Base-by-base conservation (phyloP, 2,113 vertebrate genomes). In the Hippolais icterina region DNA sequence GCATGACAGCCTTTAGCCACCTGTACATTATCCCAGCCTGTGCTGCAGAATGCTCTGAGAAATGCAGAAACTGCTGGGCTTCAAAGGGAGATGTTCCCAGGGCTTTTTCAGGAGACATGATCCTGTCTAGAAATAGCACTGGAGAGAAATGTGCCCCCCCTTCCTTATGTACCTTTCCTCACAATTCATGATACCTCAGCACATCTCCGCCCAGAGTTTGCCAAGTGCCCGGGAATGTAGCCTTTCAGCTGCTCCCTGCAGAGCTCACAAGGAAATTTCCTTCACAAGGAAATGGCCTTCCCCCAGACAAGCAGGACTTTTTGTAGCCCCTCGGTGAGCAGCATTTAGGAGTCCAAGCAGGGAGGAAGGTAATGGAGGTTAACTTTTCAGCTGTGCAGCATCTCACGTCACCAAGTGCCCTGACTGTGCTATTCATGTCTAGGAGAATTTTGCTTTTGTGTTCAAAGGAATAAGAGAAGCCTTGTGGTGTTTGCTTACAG, bases 1-100 rank as follows among this genome's bases (percentile, higher is more conserved):
- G 53, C 23, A 54, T 9, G 42, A 35, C 28, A 81, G 42, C 29
- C 47, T 78, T 79, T 18, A 92, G 25, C 42, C 54, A 41, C 37
- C 46, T 22, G 11, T 14, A 23, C 0, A 0, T 60, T 88, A 60
- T 6, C 10, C 24, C 23, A 41, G 33, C 15, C 44, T 0, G 0
- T 15, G 29, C 22, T 56, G 15, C 69, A 50, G 27, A 87, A 39
- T 0, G 1, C 11, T 46, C 10, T 33, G 39, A 75, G 47, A 39
- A 78, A 59, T 18, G 14, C 8, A 56, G 75, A 82, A 81, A 47
- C 19, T 35, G 27, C 42, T 41, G 70, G 20, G 31, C 16, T 66
- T 68, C 31, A 12, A 35, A 31, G 18, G 0, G 4, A 5, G 5
- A 27, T 54, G 37, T 60, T 80, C 7, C 57, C 16, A 31, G 25